These are phyloP conservation scores for Pachyrhynchus sulphureomaculatus DNA, from an alignment of 1,140 invertebrate species.

Conservation along the genomic window DNA sequence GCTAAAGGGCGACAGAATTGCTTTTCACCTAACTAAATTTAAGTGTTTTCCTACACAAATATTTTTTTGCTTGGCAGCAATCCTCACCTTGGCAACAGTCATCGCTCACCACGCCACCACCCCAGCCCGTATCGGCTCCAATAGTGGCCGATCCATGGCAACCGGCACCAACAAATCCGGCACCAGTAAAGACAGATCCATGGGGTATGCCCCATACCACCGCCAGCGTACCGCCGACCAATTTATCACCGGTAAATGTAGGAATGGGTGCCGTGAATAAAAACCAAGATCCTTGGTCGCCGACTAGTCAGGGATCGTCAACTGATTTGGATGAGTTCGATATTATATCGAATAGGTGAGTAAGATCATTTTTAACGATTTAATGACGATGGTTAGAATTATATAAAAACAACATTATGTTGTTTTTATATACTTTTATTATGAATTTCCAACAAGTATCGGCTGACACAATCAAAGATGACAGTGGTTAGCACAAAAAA, in stretches of 20 bases:
- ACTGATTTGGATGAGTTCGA: slow-evolving; percentile 82
- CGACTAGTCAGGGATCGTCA: slow-evolving; percentile 58
- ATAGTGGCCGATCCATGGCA: slow-evolving; percentile 33
- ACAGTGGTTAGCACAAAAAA: too few relatives aligned
- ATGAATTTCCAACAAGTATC: too few relatives aligned
- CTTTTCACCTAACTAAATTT: too few relatives aligned
- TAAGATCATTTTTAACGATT: slow-evolving; percentile 30
- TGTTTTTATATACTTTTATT: too few relatives aligned
- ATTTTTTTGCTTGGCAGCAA: slow-evolving; percentile 17
- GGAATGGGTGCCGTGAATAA: slow-evolving; percentile 34
- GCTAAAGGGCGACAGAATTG: too few relatives aligned
- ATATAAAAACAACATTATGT: too few relatives aligned
- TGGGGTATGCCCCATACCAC: slow-evolving; percentile 49
- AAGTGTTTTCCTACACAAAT: too few relatives aligned
- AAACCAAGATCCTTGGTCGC: slow-evolving; percentile 48
- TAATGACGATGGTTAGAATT: too few relatives aligned
- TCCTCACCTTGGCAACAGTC: slow-evolving; percentile 41
- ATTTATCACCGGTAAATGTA: slow-evolving; percentile 37
- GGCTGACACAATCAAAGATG: too few relatives aligned
- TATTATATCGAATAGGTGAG: slow-evolving; percentile 71
- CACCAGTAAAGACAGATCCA: slow-evolving; percentile 52
- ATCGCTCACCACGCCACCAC: slow-evolving; percentile 29
- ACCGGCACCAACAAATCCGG: slow-evolving; percentile 34
- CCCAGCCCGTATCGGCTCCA: slow-evolving; percentile 14
- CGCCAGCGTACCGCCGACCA: slow-evolving; percentile 44